phyloP scores from a whole-genome alignment of 2,113 vertebrate species.

The Hydropotes inermis region DNA sequence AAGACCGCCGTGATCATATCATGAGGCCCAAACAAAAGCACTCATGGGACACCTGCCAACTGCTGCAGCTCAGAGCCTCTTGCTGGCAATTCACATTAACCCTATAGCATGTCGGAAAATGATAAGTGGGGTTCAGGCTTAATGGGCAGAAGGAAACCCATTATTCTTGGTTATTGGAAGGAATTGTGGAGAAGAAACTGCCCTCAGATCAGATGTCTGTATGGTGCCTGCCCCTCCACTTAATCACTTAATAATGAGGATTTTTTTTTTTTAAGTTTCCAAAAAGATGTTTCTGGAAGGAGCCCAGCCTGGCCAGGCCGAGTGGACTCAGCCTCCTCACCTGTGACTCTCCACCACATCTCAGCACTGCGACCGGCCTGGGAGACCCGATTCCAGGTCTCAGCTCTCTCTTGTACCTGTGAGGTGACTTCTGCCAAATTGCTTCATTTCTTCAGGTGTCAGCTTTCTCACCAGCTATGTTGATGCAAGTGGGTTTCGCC shows the following conservation, averaged over 20 bases:
- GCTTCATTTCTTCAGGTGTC: not conserved
- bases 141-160: not conserved
- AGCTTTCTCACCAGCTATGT: not conserved
- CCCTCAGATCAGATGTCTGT: not conserved
- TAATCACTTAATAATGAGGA: accelerated
- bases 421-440: accelerated
- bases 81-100: not conserved
- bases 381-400: not conserved
- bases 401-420: accelerated
- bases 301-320: not conserved
- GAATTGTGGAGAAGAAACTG: not conserved
- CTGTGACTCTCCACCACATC: not conserved
- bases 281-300: not conserved
- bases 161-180: not conserved
- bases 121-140: not conserved
- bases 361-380: accelerated
- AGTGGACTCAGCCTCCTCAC: too few relatives aligned
- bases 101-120: accelerated
- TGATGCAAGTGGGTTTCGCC: not conserved
- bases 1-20: accelerated
- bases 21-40: not conserved
- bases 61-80: accelerated
- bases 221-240: accelerated
- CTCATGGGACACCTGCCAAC: accelerated
- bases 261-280: not conserved